Evolutionary conservation across 2,888 invertebrate genomes (phyloP).

Genomic region (Mesopsocus fuscifrons): DNA sequence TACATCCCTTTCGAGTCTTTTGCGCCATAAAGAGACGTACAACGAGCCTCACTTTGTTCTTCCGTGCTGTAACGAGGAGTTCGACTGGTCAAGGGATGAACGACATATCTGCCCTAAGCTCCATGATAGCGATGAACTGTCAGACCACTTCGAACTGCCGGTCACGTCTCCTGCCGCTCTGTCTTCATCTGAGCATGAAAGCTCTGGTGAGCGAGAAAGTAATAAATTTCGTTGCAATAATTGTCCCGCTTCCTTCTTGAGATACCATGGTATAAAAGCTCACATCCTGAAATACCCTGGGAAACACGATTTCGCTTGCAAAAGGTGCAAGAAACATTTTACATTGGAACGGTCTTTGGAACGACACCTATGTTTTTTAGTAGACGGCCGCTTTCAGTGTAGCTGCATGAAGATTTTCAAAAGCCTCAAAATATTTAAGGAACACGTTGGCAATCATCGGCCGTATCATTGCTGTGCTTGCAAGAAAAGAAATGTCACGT

Average conservation of each 20-base stretch:
- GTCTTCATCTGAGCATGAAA: too few relatives aligned
- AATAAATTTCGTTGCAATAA: too few relatives aligned
- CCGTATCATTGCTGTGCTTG: conserved; percentile 6
- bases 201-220: too few relatives aligned
- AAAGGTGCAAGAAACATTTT: background rate
- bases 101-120: too few relatives aligned
- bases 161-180: too few relatives aligned
- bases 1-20: too few relatives aligned
- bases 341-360: background rate
- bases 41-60: too few relatives aligned
- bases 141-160: too few relatives aligned
- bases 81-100: too few relatives aligned
- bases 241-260: background rate
- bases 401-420: background rate
- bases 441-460: background rate
- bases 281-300: conserved; percentile 1
- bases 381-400: conserved; percentile 1
- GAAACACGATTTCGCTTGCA: conserved; percentile 3
- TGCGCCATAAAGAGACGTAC: too few relatives aligned
- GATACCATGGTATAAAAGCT: background rate
- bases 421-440: background rate
- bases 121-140: too few relatives aligned
- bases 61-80: too few relatives aligned
- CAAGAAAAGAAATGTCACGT: background rate
- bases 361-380: background rate